These are phyloP conservation scores for Diloba caeruleocephala DNA, from an alignment of 2,888 invertebrate species.

Conservation along the genomic window DNA sequence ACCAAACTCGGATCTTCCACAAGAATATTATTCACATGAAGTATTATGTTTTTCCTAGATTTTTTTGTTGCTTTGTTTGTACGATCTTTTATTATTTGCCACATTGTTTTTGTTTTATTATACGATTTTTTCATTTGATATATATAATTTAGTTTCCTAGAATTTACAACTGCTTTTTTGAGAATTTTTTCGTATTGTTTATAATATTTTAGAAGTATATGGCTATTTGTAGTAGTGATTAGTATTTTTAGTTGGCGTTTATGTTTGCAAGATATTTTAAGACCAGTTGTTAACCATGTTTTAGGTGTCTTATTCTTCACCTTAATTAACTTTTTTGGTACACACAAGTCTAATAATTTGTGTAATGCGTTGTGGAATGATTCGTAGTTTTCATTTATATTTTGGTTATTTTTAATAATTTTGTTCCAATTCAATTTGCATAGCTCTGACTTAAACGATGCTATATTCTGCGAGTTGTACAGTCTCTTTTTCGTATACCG, in stretches of 20 bases:
- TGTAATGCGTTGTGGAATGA: not conserved
- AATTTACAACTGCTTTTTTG: not conserved
- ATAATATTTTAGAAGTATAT: not conserved
- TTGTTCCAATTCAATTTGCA: not conserved
- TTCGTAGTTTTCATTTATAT: constrained; percentile 1
- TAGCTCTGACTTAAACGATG: not conserved
- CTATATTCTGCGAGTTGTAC: not conserved
- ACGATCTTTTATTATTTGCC: too few relatives aligned
- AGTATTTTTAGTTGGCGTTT: too few relatives aligned
- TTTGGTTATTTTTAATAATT: not conserved
- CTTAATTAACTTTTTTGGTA: constrained; percentile 1
- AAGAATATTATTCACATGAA: too few relatives aligned
- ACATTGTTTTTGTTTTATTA: constrained; percentile 1
- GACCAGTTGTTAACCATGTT: constrained; percentile 5
- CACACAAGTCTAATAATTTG: not conserved
- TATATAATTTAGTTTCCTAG: constrained; percentile 3
- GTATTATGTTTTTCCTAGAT: too few relatives aligned
- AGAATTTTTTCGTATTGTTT: constrained; percentile 1
- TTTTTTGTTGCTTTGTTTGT: too few relatives aligned
- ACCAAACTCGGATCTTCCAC: too few relatives aligned
- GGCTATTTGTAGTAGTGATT: not conserved
- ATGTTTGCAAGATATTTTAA: constrained; percentile 8
- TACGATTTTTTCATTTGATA: not conserved
- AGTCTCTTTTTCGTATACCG: not conserved
- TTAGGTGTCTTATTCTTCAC: constrained; percentile 1